A percentile compares a stretch with the other conserved stretches of the same genome.
phyloP scores from a whole-genome alignment of 2,113 vertebrate species.

The Onychostoma macrolepis region DNA sequence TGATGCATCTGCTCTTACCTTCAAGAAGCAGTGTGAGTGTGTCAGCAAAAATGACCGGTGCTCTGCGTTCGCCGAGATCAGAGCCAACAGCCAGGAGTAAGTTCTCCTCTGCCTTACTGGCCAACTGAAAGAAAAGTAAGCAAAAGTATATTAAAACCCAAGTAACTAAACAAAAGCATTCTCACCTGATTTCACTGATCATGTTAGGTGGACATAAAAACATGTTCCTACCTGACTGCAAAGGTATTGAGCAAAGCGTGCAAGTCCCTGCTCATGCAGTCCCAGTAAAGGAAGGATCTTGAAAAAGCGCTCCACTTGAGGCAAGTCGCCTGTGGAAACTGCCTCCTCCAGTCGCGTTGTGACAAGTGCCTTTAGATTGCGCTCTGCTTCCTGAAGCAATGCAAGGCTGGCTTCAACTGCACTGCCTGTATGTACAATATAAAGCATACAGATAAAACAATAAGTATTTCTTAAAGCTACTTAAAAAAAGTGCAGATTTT shows the following conservation, averaged over 20 bases:
- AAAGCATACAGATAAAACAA: not conserved
- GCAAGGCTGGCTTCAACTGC: slow-evolving; percentile 92
- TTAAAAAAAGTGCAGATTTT: not conserved
- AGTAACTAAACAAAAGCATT: not conserved
- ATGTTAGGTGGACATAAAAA: slow-evolving; percentile 63
- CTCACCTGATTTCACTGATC: not conserved
- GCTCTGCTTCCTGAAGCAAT: slow-evolving; percentile 91
- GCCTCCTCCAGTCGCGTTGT: slow-evolving; percentile 87
- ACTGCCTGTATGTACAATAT: slow-evolving; percentile 75
- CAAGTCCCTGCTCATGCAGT: slow-evolving; percentile 93
- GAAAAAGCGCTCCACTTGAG: slow-evolving; percentile 96
- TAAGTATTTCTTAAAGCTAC: not conserved
- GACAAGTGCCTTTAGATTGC: slow-evolving; percentile 91
- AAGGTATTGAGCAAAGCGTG: slow-evolving; percentile 93
- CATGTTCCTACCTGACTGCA: slow-evolving; percentile 86
- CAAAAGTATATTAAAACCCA: not conserved
- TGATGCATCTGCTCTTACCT: slow-evolving; percentile 73
- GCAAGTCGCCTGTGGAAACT: slow-evolving; percentile 86
- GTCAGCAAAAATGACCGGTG: slow-evolving; percentile 91
- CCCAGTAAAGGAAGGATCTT: slow-evolving; percentile 97
- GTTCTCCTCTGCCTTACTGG: slow-evolving; percentile 93
- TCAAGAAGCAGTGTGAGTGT: slow-evolving; percentile 94
- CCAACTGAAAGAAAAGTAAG: slow-evolving; percentile 76
- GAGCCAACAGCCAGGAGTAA: slow-evolving; percentile 86
- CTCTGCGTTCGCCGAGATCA: slow-evolving; percentile 88